Base-by-base conservation (phyloP, 1,140 invertebrate genomes). In the Drosophila chauvacae region DNA sequence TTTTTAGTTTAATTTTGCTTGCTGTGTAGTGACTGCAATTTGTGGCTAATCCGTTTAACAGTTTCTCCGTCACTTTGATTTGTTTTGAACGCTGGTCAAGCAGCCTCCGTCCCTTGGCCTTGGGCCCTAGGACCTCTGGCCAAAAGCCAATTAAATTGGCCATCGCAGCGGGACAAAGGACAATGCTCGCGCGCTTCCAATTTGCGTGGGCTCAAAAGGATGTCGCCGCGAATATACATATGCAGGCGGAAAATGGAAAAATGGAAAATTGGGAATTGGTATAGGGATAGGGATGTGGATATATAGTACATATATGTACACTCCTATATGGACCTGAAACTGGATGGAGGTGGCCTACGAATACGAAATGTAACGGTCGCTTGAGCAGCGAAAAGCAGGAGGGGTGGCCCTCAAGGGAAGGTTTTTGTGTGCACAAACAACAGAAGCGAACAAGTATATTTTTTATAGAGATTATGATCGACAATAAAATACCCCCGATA, bases 321-420 rank as follows among this genome's bases (percentile, higher is more conserved):
- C 35, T 39, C 14, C 53, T 39, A n/a, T 56, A 10, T 56, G 35
- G 53, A 56, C 20, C 35, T 56, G 35, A 7, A 62, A 26, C 39
- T 23, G 30, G 30, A 44, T 62, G 37, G 61, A 42, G 73, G 60
- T 42, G 53, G 13, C 48, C 44, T n/a, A 39, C 18, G 62, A 28
- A 45, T 42, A 45, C 9, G 9, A 80, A 88, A 90, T 78, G 85
- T 87, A 87, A 87, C 84, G 84, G 84, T 78, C 85, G 84, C 69
- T 37, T 62, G 20, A 48, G 44, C 63, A 50, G 10, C 30, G 16
- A 33, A 45, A 60, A 44, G 47, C 44, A 45, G 58, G 47, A 63
- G 50, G 16, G 39, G 58, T 51, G 35, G 42, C 35, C 41, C 33
- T 72, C 39, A 26, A 47, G 70, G 70, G 70, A 72, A 51, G 66